A percentile compares a stretch with the other conserved stretches of the same genome.
Evolutionary conservation across 2,797 vertebrate genomes (phyloP).

Genomic region (Poeciliopsis turneri): DNA sequence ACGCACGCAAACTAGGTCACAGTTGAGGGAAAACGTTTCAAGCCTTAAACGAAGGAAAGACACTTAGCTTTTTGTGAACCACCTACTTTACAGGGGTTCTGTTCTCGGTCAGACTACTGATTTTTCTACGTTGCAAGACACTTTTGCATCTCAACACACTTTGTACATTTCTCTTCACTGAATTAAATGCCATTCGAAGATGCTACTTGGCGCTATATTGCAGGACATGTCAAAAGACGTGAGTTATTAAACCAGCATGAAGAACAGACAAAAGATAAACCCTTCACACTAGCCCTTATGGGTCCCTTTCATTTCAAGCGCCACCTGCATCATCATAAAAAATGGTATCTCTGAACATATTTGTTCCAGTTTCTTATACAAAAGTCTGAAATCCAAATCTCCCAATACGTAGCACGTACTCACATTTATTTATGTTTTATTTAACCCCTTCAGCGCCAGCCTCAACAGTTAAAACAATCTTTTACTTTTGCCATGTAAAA

Average conservation of each 20-base stretch:
- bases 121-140: neutral
- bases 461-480: neutral
- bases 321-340: neutral
- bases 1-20: neutral
- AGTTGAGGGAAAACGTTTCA: neutral
- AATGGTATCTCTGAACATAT: neutral
- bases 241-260: neutral
- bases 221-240: neutral
- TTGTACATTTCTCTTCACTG: neutral
- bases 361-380: neutral
- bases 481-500: neutral
- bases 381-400: neutral
- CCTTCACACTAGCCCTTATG: neutral
- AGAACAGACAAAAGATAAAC: neutral
- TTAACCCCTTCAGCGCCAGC: neutral
- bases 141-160: neutral
- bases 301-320: neutral
- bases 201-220: neutral
- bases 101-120: neutral
- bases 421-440: neutral
- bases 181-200: neutral
- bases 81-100: neutral
- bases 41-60: neutral
- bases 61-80: neutral
- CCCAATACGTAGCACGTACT: neutral